These are phyloP conservation scores for Tragelaphus strepsiceros DNA, from an alignment of 2,113 vertebrate genomes.

Conservation along the genomic window DNA sequence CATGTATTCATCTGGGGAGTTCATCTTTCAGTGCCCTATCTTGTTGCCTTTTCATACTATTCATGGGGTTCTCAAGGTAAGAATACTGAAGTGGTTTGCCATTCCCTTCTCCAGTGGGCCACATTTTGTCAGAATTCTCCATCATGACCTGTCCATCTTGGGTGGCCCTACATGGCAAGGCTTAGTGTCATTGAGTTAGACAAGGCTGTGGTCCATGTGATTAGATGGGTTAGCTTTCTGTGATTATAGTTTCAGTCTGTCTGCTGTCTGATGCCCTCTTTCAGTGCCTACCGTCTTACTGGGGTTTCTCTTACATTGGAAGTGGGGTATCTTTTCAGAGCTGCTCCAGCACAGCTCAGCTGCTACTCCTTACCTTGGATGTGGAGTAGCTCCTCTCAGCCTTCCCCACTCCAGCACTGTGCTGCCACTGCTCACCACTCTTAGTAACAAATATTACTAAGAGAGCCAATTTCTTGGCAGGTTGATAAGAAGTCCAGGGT, in stretches of 20 bases:
- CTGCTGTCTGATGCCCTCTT: neutral
- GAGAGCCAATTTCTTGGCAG: neutral
- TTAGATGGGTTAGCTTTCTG: neutral
- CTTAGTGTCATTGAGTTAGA: neutral
- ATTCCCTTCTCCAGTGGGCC: neutral
- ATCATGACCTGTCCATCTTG: neutral
- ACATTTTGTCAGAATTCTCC: neutral
- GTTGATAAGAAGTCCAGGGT: neutral
- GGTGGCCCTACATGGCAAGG: neutral
- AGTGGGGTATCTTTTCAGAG: accelerated
- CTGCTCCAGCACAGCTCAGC: neutral
- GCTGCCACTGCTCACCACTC: neutral
- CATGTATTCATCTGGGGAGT: neutral
- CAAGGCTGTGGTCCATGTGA: neutral
- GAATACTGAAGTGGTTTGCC: neutral
- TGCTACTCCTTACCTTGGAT: neutral
- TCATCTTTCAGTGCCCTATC: neutral
- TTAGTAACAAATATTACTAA: neutral
- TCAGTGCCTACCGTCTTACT: neutral
- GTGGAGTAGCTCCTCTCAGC: neutral
- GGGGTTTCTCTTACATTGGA: neutral
- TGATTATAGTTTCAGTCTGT: neutral
- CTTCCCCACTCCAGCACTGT: accelerated
- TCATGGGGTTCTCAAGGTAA: neutral
- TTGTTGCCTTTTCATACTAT: neutral